Percentiles rank a stretch among this genome's conserved stretches.
These are phyloP conservation scores for Porites australiensis DNA, from an alignment of 64 coral and sea anemone species.

Conservation along the genomic window DNA sequence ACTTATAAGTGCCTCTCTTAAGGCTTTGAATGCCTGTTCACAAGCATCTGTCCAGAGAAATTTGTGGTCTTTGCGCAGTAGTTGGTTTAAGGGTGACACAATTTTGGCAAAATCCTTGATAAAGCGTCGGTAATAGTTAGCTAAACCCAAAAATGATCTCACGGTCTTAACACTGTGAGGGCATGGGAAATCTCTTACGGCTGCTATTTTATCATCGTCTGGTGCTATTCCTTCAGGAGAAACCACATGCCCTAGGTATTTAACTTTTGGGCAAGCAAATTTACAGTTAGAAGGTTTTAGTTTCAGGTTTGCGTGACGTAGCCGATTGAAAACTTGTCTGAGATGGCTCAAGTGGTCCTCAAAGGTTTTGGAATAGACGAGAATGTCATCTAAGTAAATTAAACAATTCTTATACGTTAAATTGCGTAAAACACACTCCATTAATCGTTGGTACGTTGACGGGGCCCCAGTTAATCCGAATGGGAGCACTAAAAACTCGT, in stretches of 20 bases:
- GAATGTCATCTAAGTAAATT: constrained; percentile 44
- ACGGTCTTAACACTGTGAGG: neutral
- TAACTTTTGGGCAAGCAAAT: neutral
- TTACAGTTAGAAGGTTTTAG: constrained; percentile 42
- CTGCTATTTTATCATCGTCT: neutral
- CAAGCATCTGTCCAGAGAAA: constrained; percentile 15
- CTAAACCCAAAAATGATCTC: constrained; percentile 23
- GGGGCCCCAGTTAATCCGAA: constrained; percentile 10
- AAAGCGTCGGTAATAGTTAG: constrained; percentile 48
- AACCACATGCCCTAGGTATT: constrained; percentile 26
- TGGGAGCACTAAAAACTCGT: constrained; percentile 13
- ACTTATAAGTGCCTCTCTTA: neutral
- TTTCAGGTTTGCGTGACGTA: constrained; percentile 15
- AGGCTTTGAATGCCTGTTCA: neutral
- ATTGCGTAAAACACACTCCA: constrained; percentile 40
- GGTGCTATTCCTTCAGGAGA: constrained; percentile 16
- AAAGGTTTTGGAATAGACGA: constrained; percentile 30
- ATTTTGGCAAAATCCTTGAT: neutral
- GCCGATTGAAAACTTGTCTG: constrained; percentile 26
- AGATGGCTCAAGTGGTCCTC: neutral
- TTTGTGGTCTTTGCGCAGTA: constrained; percentile 15
- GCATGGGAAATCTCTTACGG: neutral
- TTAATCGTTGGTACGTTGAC: neutral
- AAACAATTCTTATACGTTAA: constrained; percentile 35
- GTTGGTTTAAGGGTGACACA: neutral